Conservation (phyloP, 2,888 invertebrate genomes). For the Zele albiditarsus region DNA sequence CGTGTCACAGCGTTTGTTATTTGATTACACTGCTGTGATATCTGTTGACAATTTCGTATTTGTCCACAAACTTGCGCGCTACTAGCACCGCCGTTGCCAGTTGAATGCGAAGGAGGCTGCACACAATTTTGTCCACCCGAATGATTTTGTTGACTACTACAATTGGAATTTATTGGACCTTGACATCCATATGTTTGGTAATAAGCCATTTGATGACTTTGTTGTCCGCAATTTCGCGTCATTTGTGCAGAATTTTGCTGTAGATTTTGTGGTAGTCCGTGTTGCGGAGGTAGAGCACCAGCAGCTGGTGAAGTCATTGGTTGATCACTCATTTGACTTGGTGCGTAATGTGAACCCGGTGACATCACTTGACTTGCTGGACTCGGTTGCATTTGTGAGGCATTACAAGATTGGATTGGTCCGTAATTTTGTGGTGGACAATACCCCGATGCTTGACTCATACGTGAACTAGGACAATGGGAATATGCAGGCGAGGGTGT, state of each 20-base stretch:
- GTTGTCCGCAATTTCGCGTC: conserved; percentile 65
- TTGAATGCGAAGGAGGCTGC: conserved; percentile 30
- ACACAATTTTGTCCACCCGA: conserved; percentile 55
- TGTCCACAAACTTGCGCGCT: conserved; percentile 40
- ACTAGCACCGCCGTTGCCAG: conserved; percentile 47
- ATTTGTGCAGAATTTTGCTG: conserved; percentile 66
- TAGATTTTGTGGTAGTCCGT: conserved; percentile 61
- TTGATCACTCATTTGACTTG: conserved; percentile 67
- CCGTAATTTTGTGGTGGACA: conserved; percentile 64
- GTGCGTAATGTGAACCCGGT: conserved; percentile 67
- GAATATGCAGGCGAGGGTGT: conserved; percentile 61
- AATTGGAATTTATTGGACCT: conserved; percentile 56
- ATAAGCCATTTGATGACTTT: conserved; percentile 58
- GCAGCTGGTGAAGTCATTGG: conserved; percentile 69
- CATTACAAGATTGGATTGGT: conserved; percentile 55
- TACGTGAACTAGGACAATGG: conserved; percentile 65
- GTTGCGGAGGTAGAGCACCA: conserved; percentile 67
- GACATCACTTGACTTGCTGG: conserved; percentile 67
- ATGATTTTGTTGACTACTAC: conserved; percentile 56
- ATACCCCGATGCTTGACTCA: conserved; percentile 62
- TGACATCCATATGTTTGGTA: conserved; percentile 65
- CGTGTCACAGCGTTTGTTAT: conserved; percentile 53
- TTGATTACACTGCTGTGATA: conserved; percentile 52
- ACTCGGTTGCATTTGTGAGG: conserved; percentile 57
- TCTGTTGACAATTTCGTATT: conserved; percentile 61